A percentile compares a stretch with the other conserved stretches of the same genome.
phyloP scores from a whole-genome alignment of 2,797 vertebrate genomes.

The Emydoidea blandingii region DNA sequence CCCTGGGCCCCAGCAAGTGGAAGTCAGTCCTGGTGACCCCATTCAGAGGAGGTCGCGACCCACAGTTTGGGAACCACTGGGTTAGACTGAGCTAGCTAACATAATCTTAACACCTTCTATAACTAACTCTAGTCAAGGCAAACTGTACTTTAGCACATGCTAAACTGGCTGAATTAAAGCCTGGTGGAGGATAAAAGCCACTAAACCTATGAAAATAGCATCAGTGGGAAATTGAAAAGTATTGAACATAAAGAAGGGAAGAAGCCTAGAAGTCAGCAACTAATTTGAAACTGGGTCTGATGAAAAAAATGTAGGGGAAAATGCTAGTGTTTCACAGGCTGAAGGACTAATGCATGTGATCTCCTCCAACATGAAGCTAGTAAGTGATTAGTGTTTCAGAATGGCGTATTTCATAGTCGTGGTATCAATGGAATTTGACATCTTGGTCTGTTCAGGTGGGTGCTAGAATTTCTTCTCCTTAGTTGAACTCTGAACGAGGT shows the following conservation, averaged over 20 bases:
- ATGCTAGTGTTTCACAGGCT: neutral
- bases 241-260: neutral
- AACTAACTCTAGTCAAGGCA: slow-evolving; percentile 53
- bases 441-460: neutral
- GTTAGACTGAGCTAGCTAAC: too few relatives aligned
- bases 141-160: slow-evolving; percentile 15
- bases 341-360: slow-evolving; percentile 1
- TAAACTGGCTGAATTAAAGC: slow-evolving; percentile 57
- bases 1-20: too few relatives aligned
- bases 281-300: neutral
- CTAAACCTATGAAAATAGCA: accelerated
- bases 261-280: neutral
- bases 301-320: neutral
- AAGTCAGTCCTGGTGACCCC: too few relatives aligned
- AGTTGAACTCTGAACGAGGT: neutral
- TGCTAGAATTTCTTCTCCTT: neutral
- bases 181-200: slow-evolving; percentile 11
- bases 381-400: neutral
- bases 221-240: neutral
- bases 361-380: slow-evolving; percentile 8
- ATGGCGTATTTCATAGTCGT: neutral
- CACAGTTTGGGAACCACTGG: too few relatives aligned
- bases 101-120: slow-evolving; percentile 15
- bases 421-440: neutral
- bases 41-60: too few relatives aligned